phyloP scores from a whole-genome alignment of 2,797 vertebrate species.

The Ibycter americanus region DNA sequence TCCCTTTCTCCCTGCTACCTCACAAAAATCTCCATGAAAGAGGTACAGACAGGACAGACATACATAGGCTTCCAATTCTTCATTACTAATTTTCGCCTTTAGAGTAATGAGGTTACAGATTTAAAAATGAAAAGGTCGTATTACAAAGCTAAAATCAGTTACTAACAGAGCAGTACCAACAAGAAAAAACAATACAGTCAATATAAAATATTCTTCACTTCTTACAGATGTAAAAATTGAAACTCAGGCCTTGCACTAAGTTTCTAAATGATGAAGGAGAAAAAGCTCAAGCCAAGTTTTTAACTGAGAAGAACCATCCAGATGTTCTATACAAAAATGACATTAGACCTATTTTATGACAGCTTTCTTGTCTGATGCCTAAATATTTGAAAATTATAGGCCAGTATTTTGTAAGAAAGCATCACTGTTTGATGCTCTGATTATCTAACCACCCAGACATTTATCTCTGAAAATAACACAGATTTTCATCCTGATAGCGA shows the following conservation, averaged over 20 bases:
- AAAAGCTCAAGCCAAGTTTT: background rate
- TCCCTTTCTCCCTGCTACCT: background rate
- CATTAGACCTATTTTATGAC: constrained; percentile 8
- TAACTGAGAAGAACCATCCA: background rate
- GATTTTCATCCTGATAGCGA: background rate
- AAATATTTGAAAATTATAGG: constrained; percentile 18
- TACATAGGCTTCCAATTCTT: background rate
- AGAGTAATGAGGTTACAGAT: background rate
- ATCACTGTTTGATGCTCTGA: background rate
- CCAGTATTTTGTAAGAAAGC: constrained; percentile 21
- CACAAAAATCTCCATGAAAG: background rate
- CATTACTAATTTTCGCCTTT: background rate
- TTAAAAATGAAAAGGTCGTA: background rate
- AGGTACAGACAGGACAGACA: background rate
- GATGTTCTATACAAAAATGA: background rate
- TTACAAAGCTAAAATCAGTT: background rate
- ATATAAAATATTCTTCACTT: background rate
- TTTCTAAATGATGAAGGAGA: background rate
- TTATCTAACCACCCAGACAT: background rate
- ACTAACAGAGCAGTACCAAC: background rate
- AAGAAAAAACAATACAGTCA: background rate
- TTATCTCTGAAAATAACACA: constrained; percentile 39
- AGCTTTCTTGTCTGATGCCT: constrained; percentile 22
- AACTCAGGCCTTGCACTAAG: background rate
- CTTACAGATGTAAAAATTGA: background rate